phyloP scores from a whole-genome alignment of 1,140 invertebrate genomes.

The Cylas formicarius region DNA sequence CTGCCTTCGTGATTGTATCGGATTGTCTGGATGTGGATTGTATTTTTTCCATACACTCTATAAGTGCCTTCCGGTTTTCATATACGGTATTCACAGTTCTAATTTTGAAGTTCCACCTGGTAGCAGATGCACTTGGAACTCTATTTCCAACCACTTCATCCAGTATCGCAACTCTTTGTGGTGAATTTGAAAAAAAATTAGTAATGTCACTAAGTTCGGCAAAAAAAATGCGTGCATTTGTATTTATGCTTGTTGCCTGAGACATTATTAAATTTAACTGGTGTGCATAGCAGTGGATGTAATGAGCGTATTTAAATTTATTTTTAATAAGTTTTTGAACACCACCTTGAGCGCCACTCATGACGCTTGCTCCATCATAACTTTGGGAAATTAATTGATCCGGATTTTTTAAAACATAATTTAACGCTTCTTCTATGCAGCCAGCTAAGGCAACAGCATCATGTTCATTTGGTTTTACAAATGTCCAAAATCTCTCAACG shows the following conservation, averaged over 20 bases:
- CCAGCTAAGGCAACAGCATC: slow-evolving; percentile 16
- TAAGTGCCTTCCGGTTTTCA: slow-evolving; percentile 14
- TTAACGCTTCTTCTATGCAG: slow-evolving; percentile 24
- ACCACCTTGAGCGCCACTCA: slow-evolving; percentile 23
- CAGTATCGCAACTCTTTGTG: slow-evolving; percentile 16
- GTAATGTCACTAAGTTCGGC: slow-evolving; percentile 16
- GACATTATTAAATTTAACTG: slow-evolving; percentile 37
- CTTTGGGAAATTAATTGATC: slow-evolving; percentile 26
- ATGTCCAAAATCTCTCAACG: slow-evolving; percentile 36
- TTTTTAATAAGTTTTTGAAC: slow-evolving; percentile 31
- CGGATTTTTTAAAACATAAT: slow-evolving; percentile 16
- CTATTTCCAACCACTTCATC: slow-evolving; percentile 20
- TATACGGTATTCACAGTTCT: slow-evolving; percentile 17
- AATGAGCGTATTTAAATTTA: slow-evolving; percentile 32
- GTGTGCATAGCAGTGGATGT: slow-evolving; percentile 39
- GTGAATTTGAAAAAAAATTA: slow-evolving; percentile 18
- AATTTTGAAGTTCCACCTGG: slow-evolving; percentile 12
- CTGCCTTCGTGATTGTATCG: slow-evolving; percentile 15
- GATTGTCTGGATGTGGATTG: slow-evolving; percentile 8
- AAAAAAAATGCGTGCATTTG: slow-evolving; percentile 33
- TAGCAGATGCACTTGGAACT: slow-evolving; percentile 5
- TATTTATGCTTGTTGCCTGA: slow-evolving; percentile 30
- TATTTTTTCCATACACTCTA: slow-evolving; percentile 18
- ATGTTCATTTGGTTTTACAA: slow-evolving; percentile 25
- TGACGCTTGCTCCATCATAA: slow-evolving; percentile 25